These are phyloP conservation scores for Pseudomyrmex concolor DNA, from an alignment of 1,140 invertebrate species.

Conservation along the genomic window DNA sequence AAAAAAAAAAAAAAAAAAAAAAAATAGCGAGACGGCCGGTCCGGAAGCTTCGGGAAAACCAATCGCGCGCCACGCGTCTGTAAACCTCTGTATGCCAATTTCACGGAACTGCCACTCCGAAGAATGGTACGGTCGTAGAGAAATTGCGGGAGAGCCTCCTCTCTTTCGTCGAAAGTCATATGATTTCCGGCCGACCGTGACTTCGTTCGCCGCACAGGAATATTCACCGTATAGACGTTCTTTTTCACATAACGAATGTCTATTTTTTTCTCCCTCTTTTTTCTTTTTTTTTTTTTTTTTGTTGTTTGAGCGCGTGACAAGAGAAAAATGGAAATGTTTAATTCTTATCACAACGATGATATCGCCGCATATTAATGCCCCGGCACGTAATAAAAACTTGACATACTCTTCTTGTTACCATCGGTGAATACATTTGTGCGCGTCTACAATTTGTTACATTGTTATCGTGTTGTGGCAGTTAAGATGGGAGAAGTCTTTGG, in stretches of 20 bases:
- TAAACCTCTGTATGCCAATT: slow-evolving; percentile 61
- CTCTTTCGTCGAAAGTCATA: slow-evolving; percentile 46
- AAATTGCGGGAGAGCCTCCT: slow-evolving; percentile 12
- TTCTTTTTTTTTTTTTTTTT: background rate
- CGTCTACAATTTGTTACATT: too few species aligned
- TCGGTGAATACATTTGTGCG: too few species aligned
- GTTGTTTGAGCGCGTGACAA: background rate
- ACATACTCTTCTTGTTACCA: background rate
- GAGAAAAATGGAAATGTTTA: background rate
- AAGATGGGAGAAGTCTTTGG: background rate
- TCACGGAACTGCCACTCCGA: slow-evolving; percentile 40
- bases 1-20: slow-evolving; percentile 48
- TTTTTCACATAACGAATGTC: slow-evolving; percentile 16
- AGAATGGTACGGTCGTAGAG: slow-evolving; percentile 20
- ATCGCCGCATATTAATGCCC: background rate
- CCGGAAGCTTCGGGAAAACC: slow-evolving; percentile 48
- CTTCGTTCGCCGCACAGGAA: background rate
- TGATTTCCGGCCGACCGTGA: slow-evolving; percentile 28
- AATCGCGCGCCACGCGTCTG: slow-evolving; percentile 43
- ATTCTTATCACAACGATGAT: background rate
- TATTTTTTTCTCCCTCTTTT: background rate
- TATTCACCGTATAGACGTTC: slow-evolving; percentile 38
- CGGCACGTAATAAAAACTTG: slow-evolving; percentile 2
- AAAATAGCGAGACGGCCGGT: slow-evolving; percentile 43
- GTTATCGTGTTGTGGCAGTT: background rate